Evolutionary conservation across 2,113 vertebrate species (phyloP).

Genomic region (Rhodinocichla rosea): DNA sequence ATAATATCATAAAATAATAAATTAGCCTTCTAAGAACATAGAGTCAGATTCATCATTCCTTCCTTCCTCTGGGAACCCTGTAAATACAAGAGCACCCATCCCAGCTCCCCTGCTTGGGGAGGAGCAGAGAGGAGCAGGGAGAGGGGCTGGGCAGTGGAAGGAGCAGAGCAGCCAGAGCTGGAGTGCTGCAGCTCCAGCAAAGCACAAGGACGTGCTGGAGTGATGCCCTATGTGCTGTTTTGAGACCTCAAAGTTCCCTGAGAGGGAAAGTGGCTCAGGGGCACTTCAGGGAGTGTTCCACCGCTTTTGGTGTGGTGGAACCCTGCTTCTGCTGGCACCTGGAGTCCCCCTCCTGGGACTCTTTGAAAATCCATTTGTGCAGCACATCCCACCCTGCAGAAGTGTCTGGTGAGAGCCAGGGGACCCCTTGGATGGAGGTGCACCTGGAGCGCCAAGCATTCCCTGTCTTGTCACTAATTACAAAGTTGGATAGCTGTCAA

Average conservation of each 20-base stretch:
- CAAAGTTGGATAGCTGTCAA: not conserved
- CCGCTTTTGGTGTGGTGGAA: not conserved
- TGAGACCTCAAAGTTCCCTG: not conserved
- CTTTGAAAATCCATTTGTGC: not conserved
- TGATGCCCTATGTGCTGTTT: not conserved
- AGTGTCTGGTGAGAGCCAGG: not conserved
- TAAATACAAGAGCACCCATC: not conserved
- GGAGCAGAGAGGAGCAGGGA: not conserved
- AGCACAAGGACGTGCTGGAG: accelerated
- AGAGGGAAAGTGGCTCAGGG: not conserved
- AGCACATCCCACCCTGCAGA: not conserved
- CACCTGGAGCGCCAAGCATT: not conserved
- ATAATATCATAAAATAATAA: too few species aligned
- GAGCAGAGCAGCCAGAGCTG: not conserved
- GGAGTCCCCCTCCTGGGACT: not conserved
- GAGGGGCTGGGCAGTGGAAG: not conserved
- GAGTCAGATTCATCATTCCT: too few species aligned
- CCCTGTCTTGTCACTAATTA: not conserved
- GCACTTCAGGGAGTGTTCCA: not conserved
- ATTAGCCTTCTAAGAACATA: too few species aligned
- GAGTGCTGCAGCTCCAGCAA: not conserved
- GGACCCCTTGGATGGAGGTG: not conserved
- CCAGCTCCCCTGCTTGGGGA: accelerated
- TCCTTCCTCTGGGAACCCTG: too few species aligned
- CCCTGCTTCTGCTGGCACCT: not conserved